Evolutionary conservation across 2,888 invertebrate species (phyloP), one percentile per base, ranked within the genome.

Genomic region (Pherbina coryleti): DNA sequence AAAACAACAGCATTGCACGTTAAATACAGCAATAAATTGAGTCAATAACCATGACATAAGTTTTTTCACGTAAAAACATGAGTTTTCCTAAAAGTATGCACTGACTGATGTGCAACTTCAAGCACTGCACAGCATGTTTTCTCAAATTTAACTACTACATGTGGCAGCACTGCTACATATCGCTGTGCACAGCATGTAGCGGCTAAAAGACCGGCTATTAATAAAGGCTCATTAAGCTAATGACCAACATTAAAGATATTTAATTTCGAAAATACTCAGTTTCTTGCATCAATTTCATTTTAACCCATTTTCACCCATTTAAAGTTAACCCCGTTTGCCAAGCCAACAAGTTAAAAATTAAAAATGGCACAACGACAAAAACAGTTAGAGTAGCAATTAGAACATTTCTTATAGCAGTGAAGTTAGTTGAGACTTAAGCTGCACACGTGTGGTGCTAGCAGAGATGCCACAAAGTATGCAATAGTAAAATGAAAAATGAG

Each of bases 391-490:
- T n/a, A 31, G 28, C 28, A 62, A 62, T 62, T 28, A 62, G 62
- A 28, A 64, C 5, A 55, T 55, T 19, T 22, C n/a, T 19, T 22
- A 2, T 55, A 1, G 55, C 55, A 55, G n/a, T 19, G 19, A 1
- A 19, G 55, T 22, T 8, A n/a, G 55, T 22, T 8, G 7, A 19
- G 55, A 8, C 8, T 22, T 9, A 55, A 55, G 55, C n/a, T n/a
- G 19, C 19, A 55, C 55, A 55, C 8, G 28, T 31, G 8, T 31
- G 31, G 64, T n/a, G 34, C 11, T 34, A 8, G 28, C 25, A 60
- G 57, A 44, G 69, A 57, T 69, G 67, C 57, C 67, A 53, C 66
- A 57, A 75, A 57, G 79, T 76, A 69, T 79, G 79, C 75, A 3
- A 31, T 17, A 17, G 11, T 11, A 11, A 5, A 34, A n/a, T n/a